These are phyloP conservation scores for Gisinianus flammeolus DNA, from an alignment of 2,888 invertebrate genomes.

Conservation along the genomic window DNA sequence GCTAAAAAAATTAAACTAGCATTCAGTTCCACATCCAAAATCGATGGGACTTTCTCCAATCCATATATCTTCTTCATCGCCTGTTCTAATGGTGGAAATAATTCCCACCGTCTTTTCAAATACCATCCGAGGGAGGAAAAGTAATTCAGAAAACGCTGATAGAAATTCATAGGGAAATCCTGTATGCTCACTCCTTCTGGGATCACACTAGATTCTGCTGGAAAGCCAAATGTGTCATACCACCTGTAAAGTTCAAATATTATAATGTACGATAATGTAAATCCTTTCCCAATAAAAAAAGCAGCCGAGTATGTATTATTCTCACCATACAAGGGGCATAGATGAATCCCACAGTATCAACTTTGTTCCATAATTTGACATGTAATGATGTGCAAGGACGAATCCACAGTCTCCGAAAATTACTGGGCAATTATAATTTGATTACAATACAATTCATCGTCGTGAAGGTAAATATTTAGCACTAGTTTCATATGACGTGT, in stretches of 20 bases:
- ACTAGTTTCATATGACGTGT: too few species aligned
- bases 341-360: slow-evolving; percentile 33
- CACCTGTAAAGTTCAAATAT: too few species aligned
- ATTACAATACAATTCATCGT: too few species aligned
- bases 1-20: slow-evolving; percentile 47
- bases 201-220: slow-evolving; percentile 37
- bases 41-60: background rate
- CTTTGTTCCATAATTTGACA: slow-evolving; percentile 20
- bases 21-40: slow-evolving; percentile 9
- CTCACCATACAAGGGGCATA: slow-evolving; percentile 31
- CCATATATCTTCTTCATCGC: slow-evolving; percentile 8
- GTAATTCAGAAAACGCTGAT: slow-evolving; percentile 36
- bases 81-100: background rate
- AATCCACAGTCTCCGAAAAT: slow-evolving; percentile 51
- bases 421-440: too few species aligned
- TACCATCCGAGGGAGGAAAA: slow-evolving; percentile 2
- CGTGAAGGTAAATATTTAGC: too few species aligned
- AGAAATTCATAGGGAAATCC: slow-evolving; percentile 43
- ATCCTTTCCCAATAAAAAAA: background rate
- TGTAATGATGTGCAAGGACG: slow-evolving; percentile 39
- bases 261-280: too few species aligned
- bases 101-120: background rate
- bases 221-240: slow-evolving; percentile 3
- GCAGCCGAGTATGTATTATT: slow-evolving; percentile 39
- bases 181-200: slow-evolving; percentile 37